These are phyloP conservation scores for Trichopria drosophilae DNA, from an alignment of 2,888 invertebrate genomes.

Conservation along the genomic window DNA sequence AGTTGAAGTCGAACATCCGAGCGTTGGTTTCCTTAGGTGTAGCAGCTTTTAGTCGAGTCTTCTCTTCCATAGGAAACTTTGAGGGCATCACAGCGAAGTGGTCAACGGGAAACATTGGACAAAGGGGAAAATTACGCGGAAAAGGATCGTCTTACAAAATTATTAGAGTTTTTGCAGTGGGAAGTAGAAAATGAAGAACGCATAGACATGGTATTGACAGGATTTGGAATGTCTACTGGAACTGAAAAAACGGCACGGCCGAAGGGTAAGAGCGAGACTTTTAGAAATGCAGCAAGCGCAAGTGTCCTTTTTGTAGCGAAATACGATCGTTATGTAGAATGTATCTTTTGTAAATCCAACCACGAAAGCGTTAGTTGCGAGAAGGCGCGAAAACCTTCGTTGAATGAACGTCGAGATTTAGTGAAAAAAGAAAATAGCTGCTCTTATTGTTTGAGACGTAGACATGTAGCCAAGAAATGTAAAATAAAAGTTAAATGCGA, in stretches of 20 bases:
- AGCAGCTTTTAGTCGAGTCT: slow-evolving; percentile 36
- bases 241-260: neutral
- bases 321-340: neutral
- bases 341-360: slow-evolving; percentile 31
- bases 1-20: neutral
- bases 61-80: slow-evolving; percentile 34
- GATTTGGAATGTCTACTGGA: neutral
- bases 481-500: slow-evolving; percentile 33
- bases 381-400: slow-evolving; percentile 29
- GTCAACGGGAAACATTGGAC: too few relatives aligned
- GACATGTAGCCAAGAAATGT: slow-evolving; percentile 36
- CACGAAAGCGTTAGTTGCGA: slow-evolving; percentile 33
- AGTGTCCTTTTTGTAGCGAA: neutral
- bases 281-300: neutral
- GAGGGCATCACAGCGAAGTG: too few relatives aligned
- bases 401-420: slow-evolving; percentile 28
- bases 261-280: neutral
- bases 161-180: slow-evolving; percentile 1
- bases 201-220: neutral
- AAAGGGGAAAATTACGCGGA: too few relatives aligned
- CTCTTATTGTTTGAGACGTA: slow-evolving; percentile 37
- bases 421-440: slow-evolving; percentile 33
- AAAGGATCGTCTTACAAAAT: neutral
- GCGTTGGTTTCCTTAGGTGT: slow-evolving; percentile 13
- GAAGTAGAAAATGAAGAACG: slow-evolving; percentile 5